Percentiles rank a stretch among this genome's conserved stretches.
phyloP scores from a whole-genome alignment of 2,888 invertebrate species.

The Vesta saturnalis region DNA sequence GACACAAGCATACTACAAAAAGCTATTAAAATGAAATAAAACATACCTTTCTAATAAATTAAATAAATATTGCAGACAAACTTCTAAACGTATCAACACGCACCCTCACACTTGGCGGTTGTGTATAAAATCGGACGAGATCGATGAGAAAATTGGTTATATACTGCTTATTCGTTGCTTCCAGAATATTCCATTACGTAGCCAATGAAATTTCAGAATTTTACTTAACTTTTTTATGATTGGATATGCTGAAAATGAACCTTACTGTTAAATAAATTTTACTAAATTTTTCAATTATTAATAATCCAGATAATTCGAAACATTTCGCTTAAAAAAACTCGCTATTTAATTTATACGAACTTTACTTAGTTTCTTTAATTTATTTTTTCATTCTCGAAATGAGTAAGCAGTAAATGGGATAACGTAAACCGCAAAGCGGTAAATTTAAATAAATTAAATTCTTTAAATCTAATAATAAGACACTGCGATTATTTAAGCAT shows the following conservation, averaged over 20 bases:
- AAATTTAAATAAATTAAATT: too few relatives aligned
- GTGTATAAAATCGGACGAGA: slow-evolving; percentile 53
- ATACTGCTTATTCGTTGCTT: slow-evolving; percentile 54
- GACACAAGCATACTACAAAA: slow-evolving; percentile 10
- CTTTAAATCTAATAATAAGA: too few relatives aligned
- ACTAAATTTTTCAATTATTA: too few relatives aligned
- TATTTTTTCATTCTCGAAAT: too few relatives aligned
- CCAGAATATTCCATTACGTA: slow-evolving; percentile 55
- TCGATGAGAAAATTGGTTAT: slow-evolving; percentile 56
- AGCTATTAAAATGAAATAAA: background rate
- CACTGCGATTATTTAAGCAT: too few relatives aligned
- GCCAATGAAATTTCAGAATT: slow-evolving; percentile 49
- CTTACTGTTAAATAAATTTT: too few relatives aligned
- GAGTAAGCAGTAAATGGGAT: too few relatives aligned
- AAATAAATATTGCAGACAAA: slow-evolving; percentile 51
- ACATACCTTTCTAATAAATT: slow-evolving; percentile 22
- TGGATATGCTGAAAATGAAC: background rate
- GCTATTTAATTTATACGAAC: too few relatives aligned
- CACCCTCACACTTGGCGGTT: slow-evolving; percentile 39
- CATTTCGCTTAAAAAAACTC: too few relatives aligned
- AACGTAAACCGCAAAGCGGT: too few relatives aligned
- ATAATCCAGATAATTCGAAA: too few relatives aligned
- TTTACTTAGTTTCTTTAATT: too few relatives aligned
- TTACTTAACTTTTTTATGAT: background rate
- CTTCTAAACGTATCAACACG: slow-evolving; percentile 48